phyloP scores from a whole-genome alignment of 1,140 invertebrate genomes.

The Drosophila truncata region DNA sequence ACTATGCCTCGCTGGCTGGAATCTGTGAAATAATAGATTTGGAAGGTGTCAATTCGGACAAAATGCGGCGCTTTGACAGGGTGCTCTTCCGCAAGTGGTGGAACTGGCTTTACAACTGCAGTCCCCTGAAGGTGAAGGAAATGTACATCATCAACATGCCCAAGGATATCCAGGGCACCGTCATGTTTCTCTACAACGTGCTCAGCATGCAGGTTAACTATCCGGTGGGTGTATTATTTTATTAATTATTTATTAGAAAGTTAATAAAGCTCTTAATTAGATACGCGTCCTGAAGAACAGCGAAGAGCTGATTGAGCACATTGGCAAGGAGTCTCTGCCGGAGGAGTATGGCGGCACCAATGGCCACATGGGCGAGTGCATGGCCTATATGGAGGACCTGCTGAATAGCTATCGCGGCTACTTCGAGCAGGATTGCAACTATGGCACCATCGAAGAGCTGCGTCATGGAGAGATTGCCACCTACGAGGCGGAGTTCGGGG shows the following conservation, averaged over 20 bases:
- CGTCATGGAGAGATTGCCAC: constrained; percentile 87
- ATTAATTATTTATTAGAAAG: neutral
- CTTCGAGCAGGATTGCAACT: constrained; percentile 87
- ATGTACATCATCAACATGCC: constrained; percentile 86
- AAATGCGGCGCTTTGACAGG: constrained; percentile 86
- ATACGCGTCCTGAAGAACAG: constrained; percentile 75
- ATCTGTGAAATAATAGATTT: constrained; percentile 86
- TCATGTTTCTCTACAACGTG: constrained; percentile 70
- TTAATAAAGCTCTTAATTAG: constrained; percentile 14
- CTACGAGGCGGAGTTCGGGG: constrained; percentile 87
- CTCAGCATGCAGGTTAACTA: constrained; percentile 72
- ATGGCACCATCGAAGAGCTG: constrained; percentile 87
- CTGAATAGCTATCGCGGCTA: constrained; percentile 86
- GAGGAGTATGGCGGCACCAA: constrained; percentile 87
- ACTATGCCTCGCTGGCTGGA: constrained; percentile 79
- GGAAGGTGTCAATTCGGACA: constrained; percentile 82
- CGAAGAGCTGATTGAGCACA: constrained; percentile 85
- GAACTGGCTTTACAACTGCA: constrained; percentile 85
- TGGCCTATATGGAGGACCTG: constrained; percentile 87
- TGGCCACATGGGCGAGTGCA: constrained; percentile 85
- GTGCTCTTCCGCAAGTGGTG: constrained; percentile 86
- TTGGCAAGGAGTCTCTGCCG: constrained; percentile 86
- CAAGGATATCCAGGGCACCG: constrained; percentile 76
- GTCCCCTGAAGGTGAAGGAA: constrained; percentile 86
- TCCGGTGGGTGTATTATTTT: constrained; percentile 43